Base-by-base conservation (phyloP, 2,797 vertebrate genomes). In the Halcyon chelicuti region DNA sequence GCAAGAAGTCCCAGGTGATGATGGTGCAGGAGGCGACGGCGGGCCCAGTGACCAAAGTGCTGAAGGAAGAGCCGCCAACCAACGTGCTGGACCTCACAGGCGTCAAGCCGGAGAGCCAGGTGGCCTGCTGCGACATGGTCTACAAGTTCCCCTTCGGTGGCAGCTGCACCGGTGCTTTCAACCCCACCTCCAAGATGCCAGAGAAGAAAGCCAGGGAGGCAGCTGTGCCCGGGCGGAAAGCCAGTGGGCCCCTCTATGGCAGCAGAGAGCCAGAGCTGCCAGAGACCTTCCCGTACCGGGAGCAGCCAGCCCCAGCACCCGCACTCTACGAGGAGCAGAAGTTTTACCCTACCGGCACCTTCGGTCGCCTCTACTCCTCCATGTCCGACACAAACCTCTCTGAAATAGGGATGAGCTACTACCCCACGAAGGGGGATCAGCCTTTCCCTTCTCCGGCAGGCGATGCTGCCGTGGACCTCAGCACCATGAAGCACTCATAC, bases 91-190 rank as follows among this genome's bases (percentile, higher is more conserved):
- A 99, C 97, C 98, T 99, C 70, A 99, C 99, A 0, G 99, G 99
- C 1, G 97, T 99, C 80, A 99, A 99, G 97, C 96, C 99, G 0
- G 99, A 99, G 96, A 99, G 98, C 97, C 99, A 99, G 91, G 98
- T 99, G 68, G 99, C 99, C 37, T 99, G 99, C 97, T 99, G 99
- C 68, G 99, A 99, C 88, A 98, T 99, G 96, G 99, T 99, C 97
- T 99, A 99, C 97, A 99, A 99, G 97, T 98, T 99, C 90, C 99
- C 99, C 85, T 99, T 99, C 35, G 98, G 98, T 66, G 97, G 99
- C 85, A 99, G 99, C 94, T 99, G 99, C 97, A 98, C 99, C 0
- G 99, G 99, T 2, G 95, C 99, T 89, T 99, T 99, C 95, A 98
- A 98, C 92, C 98, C 99, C 58, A 97, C 99, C 82, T 98, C 99